Percentiles rank a stretch among this genome's conserved stretches.
Evolutionary conservation across 2,888 invertebrate genomes (phyloP).

Genomic region (Monochamus alternatus): DNA sequence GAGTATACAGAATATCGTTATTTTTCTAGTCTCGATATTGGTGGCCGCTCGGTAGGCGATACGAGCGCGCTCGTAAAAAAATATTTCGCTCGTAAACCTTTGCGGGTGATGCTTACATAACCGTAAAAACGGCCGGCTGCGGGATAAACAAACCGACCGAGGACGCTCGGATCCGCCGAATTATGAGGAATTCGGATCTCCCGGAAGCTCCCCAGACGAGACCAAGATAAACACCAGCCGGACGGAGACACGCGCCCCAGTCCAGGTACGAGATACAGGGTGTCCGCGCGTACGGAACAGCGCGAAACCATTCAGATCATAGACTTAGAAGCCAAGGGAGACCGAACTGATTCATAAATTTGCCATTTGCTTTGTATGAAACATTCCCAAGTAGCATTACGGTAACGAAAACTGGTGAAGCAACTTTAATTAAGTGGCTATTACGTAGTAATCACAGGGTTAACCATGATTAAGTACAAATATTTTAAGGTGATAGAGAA

Average conservation of each 20-base stretch:
- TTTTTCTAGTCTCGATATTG: neutral
- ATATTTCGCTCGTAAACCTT: constrained; percentile 13
- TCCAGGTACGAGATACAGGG: too few species aligned
- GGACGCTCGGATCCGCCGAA: constrained; percentile 10
- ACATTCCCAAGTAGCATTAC: too few species aligned
- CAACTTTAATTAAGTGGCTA: too few species aligned
- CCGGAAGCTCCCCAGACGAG: constrained; percentile 45
- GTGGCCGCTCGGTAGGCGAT: neutral
- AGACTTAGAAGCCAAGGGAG: too few species aligned
- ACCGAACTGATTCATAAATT: too few species aligned
- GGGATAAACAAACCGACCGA: constrained; percentile 19
- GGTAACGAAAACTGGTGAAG: too few species aligned
- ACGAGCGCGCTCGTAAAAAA: neutral
- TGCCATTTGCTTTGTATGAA: too few species aligned
- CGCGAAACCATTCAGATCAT: neutral
- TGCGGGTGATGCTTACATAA: constrained; percentile 23
- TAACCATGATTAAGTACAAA: too few species aligned
- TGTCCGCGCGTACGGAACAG: neutral
- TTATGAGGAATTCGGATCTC: constrained; percentile 38
- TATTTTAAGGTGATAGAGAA: too few species aligned
- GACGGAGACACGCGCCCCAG: constrained; percentile 8
- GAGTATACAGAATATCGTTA: too few species aligned
- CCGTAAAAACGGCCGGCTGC: constrained; percentile 6
- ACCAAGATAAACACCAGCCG: constrained; percentile 33
- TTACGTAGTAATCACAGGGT: too few species aligned